phyloP scores from a whole-genome alignment of 2,113 vertebrate species.

The Reinhardtius hippoglossoides region DNA sequence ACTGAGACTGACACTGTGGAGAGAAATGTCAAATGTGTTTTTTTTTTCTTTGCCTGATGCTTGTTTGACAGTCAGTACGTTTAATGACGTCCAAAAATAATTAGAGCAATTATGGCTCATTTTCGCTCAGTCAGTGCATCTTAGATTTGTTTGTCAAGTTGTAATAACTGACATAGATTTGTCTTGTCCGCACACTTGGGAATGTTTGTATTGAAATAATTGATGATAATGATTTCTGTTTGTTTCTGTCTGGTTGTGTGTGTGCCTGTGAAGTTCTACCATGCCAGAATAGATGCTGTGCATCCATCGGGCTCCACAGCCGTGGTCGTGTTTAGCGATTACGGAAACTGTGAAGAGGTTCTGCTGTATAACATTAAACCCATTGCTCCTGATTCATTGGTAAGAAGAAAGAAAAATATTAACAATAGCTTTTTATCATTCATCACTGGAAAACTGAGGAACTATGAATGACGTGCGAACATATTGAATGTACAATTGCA shows the following conservation, averaged over 20 bases:
- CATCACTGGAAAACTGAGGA: slow-evolving; percentile 16
- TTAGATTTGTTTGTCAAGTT: slow-evolving; percentile 20
- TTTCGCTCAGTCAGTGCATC: not conserved
- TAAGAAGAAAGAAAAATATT: slow-evolving; percentile 72
- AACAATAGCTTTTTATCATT: not conserved
- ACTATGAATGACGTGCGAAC: slow-evolving; percentile 47
- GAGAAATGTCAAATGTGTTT: not conserved
- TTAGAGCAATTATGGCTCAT: not conserved
- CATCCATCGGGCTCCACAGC: slow-evolving; percentile 97
- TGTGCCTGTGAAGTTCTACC: slow-evolving; percentile 87
- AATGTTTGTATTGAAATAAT: slow-evolving; percentile 28
- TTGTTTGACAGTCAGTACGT: not conserved
- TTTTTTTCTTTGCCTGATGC: not conserved
- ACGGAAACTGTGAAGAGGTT: slow-evolving; percentile 98
- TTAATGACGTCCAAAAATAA: not conserved
- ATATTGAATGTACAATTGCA: slow-evolving; percentile 80
- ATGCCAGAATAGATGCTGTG: slow-evolving; percentile 94
- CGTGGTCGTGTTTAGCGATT: slow-evolving; percentile 96
- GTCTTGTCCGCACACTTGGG: not conserved
- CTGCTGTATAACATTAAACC: slow-evolving; percentile 95
- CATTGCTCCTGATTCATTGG: slow-evolving; percentile 89
- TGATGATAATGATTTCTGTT: not conserved
- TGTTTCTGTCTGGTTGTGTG: slow-evolving; percentile 16
- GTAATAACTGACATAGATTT: not conserved
- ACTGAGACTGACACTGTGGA: not conserved